Evolutionary conservation across 1,140 invertebrate species (phyloP), one percentile per base, ranked within the genome.

Genomic region (Scaptodrosophila lebanonensis): DNA sequence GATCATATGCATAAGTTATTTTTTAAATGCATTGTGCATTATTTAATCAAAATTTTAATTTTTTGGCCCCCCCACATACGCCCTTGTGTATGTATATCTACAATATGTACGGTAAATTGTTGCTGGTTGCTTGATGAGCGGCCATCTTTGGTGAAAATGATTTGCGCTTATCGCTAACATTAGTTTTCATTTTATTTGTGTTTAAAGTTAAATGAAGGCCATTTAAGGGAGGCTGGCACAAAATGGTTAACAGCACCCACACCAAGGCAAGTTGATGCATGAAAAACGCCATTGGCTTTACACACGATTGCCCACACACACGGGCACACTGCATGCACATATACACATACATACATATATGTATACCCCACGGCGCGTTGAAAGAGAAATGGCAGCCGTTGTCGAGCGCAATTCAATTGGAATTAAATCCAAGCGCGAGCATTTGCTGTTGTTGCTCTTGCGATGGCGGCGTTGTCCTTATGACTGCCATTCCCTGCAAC

Each of bases 381-480:
- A 49, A 56, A 44, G 56, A 38, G 45, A 44, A 56, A 50, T 59
- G 36, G 44, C 53, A 53, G 56, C 44, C 66, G 40, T 59, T 64
- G 66, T 68, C 53, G 18, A 42, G 30, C 42, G 54, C 60, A 48
- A 65, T 71, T 70, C 49, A 65, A 70, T 70, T 70, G 54, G 54
- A 71, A 65, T 71, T 70, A 71, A 70, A 65, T 42, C 49, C 61
- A 50, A 52, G 38, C 39, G 29, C 30, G 27, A 44, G 48, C 20
- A 45, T 29, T 44, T 36, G 44, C 39, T 16, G 4, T 13, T 48
- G 15, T 16, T 51, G 27, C 42, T 44, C 8, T 33, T 20, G 20
- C 35, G 15, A 15, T 29, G 42, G 50, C 39, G 39, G 44, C 36
- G 8, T 5, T 29, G 5, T 17, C 39, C 49, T 12, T 39, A 25